Percentiles rank a stretch among this genome's conserved stretches.
Conservation (phyloP, 2,888 invertebrate genomes). For the Argyresthia albistria region DNA sequence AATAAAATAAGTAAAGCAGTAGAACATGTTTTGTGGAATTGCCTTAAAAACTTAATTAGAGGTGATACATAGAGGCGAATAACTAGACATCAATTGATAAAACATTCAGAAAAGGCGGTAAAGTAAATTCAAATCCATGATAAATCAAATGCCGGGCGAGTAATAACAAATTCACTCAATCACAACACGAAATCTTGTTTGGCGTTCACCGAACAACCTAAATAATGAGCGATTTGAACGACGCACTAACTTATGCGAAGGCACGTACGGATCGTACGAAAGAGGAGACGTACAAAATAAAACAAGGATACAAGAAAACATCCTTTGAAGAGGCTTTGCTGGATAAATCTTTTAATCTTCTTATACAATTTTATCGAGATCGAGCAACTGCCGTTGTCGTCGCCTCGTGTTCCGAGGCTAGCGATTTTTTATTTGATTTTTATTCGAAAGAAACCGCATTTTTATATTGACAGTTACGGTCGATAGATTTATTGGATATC, state of each 20-base stretch:
- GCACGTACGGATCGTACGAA: constrained; percentile 26
- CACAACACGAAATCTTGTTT: constrained; percentile 25
- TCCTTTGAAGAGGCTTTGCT: constrained; percentile 55
- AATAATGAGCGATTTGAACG: constrained; percentile 32
- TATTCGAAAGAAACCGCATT: not conserved
- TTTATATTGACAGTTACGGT: not conserved
- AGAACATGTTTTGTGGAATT: too few species aligned
- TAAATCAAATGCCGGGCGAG: not conserved
- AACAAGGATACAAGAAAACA: constrained; percentile 55
- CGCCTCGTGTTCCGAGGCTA: not conserved
- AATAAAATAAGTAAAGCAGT: too few species aligned
- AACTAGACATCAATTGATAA: not conserved
- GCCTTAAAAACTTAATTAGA: too few species aligned
- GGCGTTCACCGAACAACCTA: constrained; percentile 29
- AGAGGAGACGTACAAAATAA: constrained; percentile 49
- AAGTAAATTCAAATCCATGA: not conserved
- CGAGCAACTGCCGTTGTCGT: constrained; percentile 25
- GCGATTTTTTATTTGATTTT: not conserved
- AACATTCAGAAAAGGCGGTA: not conserved
- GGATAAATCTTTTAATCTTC: constrained; percentile 67
- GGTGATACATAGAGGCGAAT: too few species aligned
- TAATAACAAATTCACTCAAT: constrained; percentile 9
- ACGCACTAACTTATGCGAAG: constrained; percentile 37
- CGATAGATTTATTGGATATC: not conserved
- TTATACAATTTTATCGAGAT: constrained; percentile 66